Evolutionary conservation across 2,888 invertebrate species (phyloP), one percentile per base, ranked within the genome.

Genomic region (Eulithis testata): DNA sequence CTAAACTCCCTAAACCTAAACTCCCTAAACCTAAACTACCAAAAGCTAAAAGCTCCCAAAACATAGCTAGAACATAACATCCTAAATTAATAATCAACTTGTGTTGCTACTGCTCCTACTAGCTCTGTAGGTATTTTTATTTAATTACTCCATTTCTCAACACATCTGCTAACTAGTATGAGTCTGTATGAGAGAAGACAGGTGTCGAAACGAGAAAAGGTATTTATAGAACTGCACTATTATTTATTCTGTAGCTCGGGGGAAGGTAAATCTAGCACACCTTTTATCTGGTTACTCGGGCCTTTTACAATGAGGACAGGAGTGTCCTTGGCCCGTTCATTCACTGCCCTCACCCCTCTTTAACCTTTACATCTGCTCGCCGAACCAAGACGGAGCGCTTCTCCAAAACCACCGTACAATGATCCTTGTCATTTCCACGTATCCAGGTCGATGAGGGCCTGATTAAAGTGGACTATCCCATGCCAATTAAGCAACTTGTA

Each of bases 301-400:
- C 78, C 77, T 81, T 83, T 78, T 77, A 77, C 73, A 73, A 37
- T 5, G 27, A 40, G n/a, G 49, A 12, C 51, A 55, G 50, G 51
- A 55, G 55, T 72, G 81, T 76, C 88, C 88, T 87, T 87, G 86
- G 80, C 79, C 82, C 78, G 81, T 79, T 80, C 76, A 74, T 79
- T 78, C 80, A 80, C 78, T 77, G 80, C 83, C 84, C 85, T 82
- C 80, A 73, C 81, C 79, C 76, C 69, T 64, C 60, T 54, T 59
- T 69, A 77, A 78, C 83, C 81, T 83, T 82, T 80, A 77, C 77
- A 77, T 78, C 75, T 74, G 76, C 73, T 75, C 83, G 76, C 73
- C 83, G 85, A 84, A 86, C 87, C 87, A 79, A 83, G 72, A 71
- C 78, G 75, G 76, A 65, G 61, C 74, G 74, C 76, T 79, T 77